Percentiles rank a stretch among this genome's conserved stretches.
phyloP scores from a whole-genome alignment of 2,888 invertebrate genomes.

The Acanthosepion esculentum region DNA sequence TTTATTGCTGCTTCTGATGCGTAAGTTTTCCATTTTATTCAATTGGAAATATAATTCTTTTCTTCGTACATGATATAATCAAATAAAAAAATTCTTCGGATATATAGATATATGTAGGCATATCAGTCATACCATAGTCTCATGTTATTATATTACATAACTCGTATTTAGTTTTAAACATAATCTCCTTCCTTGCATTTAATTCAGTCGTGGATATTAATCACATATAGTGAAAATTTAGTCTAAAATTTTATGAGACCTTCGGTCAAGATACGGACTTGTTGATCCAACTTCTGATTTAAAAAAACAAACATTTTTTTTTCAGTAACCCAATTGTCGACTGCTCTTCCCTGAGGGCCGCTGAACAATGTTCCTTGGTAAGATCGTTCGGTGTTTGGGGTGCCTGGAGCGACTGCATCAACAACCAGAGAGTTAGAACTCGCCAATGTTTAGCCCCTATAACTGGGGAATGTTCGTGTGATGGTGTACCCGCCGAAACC shows the following conservation, averaged over 20 bases:
- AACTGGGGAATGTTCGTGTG: background rate
- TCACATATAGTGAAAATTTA: too few species aligned
- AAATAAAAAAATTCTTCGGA: background rate
- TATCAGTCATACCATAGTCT: too few species aligned
- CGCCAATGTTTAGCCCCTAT: background rate
- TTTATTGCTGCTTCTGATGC: constrained; percentile 36
- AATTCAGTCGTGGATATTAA: too few species aligned
- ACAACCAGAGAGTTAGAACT: constrained; percentile 24
- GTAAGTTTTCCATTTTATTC: background rate
- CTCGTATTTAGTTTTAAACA: too few species aligned
- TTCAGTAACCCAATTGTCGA: background rate
- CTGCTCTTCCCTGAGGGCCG: background rate
- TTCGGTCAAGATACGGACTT: too few species aligned
- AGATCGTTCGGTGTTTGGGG: constrained; percentile 25
- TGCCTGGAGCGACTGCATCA: constrained; percentile 24
- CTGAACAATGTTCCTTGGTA: constrained; percentile 2
- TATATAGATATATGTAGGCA: too few species aligned
- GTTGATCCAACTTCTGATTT: too few species aligned
- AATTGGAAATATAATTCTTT: background rate
- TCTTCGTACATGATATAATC: background rate
- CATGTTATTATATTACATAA: too few species aligned
- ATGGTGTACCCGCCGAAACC: background rate
- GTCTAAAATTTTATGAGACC: too few species aligned
- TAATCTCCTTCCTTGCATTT: too few species aligned
- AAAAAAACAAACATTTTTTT: background rate